Base-by-base conservation (phyloP, 2,113 vertebrate species). In the Hiodon alosoides region DNA sequence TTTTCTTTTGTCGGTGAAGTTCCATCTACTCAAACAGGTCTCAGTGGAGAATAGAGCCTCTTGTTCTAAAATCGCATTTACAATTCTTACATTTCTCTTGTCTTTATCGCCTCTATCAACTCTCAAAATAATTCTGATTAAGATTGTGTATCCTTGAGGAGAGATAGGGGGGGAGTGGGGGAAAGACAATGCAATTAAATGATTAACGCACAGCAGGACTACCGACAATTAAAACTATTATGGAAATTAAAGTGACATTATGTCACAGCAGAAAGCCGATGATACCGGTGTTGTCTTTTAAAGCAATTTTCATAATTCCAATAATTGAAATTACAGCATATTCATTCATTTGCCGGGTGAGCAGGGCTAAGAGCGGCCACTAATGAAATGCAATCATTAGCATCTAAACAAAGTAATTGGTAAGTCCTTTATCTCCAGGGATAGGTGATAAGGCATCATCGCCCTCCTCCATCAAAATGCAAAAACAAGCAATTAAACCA, bases 331-430 rank as follows among this genome's bases (percentile, higher is more conserved):
- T 98, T 96, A 98, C 92, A 89, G 93, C 96, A 98, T 95, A 98
- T 98, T 98, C 95, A 97, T 97, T 93, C 92, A 94, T 95, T 98
- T 97, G 96, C 84, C 90, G 94, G 95, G 95, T 96, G 96, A 98
- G 96, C 95, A 94, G 94, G 92, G 95, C 96, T 95, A 92, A 98
- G 96, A 96, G 94, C 92, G 94, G 91, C 95, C 91, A 95, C 95
- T 97, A 98, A 98, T 98, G 95, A 98, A 98, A 97, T 94, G 94
- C 95, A 97, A 97, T 98, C 96, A 98, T 98, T 98, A 96, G 95
- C 96, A 98, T 96, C 96, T 96, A 98, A 98, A 98, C 96, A 98
- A 98, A 96, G 95, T 98, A 98, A 98, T 98, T 98, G 97, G 95
- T 91, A 95, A 94, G 96, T 94, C 95, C 95, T 97, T 95, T 96